Evolutionary conservation across 2,797 vertebrate genomes (phyloP), one percentile per base, ranked within the genome.

Genomic region (Nannoperca australis): DNA sequence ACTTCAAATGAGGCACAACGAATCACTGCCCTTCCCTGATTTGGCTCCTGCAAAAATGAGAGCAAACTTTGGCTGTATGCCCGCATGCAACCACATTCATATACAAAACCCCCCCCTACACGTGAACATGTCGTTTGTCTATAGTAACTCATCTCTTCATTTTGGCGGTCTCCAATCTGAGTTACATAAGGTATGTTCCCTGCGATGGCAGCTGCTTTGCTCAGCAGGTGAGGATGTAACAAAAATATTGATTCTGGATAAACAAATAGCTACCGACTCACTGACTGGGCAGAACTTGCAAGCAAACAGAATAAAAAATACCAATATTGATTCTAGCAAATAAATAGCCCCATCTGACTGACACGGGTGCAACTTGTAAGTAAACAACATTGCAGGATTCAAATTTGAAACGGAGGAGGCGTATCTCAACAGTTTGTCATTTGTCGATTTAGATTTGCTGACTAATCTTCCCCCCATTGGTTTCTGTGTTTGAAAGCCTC

Each of bases 171-270:
- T 88, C 63, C 56, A 59, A 68, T 58, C 51, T 32, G 24, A 45
- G 54, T 93, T 93, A 88, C 85, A 83, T 89, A 92, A 91, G 69
- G 67, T 84, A 13, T 85, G 76, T 82, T 81, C 70, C 87, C 60
- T 49, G 75, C 13, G 30, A 86, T 84, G 81, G 81, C 90, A 91
- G 88, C 88, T 91, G 90, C 83, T 91, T 89, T 91, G 86, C 86
- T 85, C 90, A 84, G 82, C 88, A 88, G 92, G 88, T 93, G 83
- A 91, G 86, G 83, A 88, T 83, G 78, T 85, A 90, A 91, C 83
- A 91, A 86, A 89, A 88, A 91, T 91, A 93, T 93, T 88, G 91
- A 92, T 92, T 91, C 72, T 70, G 80, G 84, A 88, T 86, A 83
- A 93, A 92, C 88, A 86, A 89, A 90, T 88, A 87, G 86, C 88